A percentile compares a stretch with the other conserved stretches of the same genome.
Evolutionary conservation across 2,888 invertebrate genomes (phyloP).

Genomic region (Drosophila nigricruria): DNA sequence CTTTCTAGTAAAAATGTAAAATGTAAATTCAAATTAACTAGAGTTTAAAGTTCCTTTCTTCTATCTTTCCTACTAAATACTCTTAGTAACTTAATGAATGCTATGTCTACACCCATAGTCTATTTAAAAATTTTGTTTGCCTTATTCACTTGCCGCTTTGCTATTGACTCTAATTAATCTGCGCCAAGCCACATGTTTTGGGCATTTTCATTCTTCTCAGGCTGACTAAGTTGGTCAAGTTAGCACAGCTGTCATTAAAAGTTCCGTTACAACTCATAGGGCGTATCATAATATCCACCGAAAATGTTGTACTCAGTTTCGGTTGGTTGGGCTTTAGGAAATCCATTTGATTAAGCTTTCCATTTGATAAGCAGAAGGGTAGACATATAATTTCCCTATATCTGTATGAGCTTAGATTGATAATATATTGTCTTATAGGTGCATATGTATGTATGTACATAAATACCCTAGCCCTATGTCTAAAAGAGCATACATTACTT

Average conservation of each 20-base stretch:
- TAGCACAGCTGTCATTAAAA: constrained; percentile 8
- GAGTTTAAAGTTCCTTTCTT: not conserved
- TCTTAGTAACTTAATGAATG: too few species aligned
- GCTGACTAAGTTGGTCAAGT: constrained; percentile 13
- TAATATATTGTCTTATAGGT: not conserved
- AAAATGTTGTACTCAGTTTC: not conserved
- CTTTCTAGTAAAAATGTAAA: not conserved
- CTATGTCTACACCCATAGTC: not conserved
- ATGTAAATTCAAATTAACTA: too few species aligned
- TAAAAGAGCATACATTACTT: too few species aligned
- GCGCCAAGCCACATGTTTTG: constrained; percentile 16
- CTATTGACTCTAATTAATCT: constrained; percentile 22
- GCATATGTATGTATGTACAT: too few species aligned
- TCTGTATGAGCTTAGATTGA: too few species aligned
- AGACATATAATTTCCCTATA: too few species aligned
- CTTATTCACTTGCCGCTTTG: constrained; percentile 12
- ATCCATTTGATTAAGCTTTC: not conserved
- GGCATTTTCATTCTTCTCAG: not conserved
- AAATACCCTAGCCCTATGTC: too few species aligned
- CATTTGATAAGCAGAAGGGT: too few species aligned
- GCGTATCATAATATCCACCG: not conserved
- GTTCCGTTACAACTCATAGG: constrained; percentile 3
- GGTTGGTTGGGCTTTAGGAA: not conserved
- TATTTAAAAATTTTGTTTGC: not conserved
- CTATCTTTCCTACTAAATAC: too few species aligned